Evolutionary conservation across 1,140 invertebrate species (phyloP), one percentile per base, ranked within the genome.

Genomic region (Pseudomyrmex pallidus): DNA sequence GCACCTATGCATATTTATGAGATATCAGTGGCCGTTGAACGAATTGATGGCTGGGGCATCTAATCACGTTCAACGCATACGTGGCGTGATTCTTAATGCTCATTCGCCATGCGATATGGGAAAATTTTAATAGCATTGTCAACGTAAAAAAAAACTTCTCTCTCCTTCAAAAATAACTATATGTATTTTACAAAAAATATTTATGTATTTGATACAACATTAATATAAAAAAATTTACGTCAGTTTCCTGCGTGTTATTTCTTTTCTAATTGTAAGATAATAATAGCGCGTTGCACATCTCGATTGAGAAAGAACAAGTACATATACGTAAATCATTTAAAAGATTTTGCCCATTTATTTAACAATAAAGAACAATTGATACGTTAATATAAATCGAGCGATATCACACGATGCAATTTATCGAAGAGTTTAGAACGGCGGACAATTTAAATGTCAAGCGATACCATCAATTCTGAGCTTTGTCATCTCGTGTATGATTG

Each of bases 1-100:
- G 54, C 76, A 82, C 13, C 66, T 50, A 74, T 72, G 64, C 74
- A 64, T 74, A 61, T 72, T 80, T 76, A 66, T 59, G 57, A 54
- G 70, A 22, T 66, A 76, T 66, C 59, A 84, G 54, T 63, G 54
- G 52, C 50, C 52, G 48, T 48, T 35, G 74, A 77, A 84, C 82
- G 59, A 84, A 84, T 84, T 80, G 66, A 64, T 52, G 57, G 50
- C 50, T 13, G 44, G 44, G 2, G 10, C 64, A 70, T 17, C 72
- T 73, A 86, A 62, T 82, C 67, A 57, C 85, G 54, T 73, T 35
- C 63, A 59, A 67, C 54, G 80, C 46, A 13, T 50, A 78, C 76
- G 74, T 67, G 46, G 61, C n/a, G 74, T 64, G 74, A 54, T 77
- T 77, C 17, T 66, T 66, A 44, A 77, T 10, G 8, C 73, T 54